Evolutionary conservation across 35 echinoderm and acorn worm genomes (phyloP).

Genomic region (Anneissia japonica): DNA sequence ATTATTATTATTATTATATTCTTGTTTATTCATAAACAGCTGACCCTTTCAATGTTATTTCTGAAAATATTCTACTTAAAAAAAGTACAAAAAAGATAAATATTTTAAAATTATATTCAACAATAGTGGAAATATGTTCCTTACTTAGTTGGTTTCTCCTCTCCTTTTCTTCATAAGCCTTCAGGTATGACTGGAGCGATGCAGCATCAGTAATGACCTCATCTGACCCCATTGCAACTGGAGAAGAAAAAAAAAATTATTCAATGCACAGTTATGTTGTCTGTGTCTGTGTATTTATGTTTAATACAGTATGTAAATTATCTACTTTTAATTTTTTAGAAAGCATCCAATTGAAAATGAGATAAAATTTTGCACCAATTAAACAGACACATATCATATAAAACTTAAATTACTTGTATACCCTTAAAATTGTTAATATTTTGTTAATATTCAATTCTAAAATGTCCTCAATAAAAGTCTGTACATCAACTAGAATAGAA

Average conservation of each 20-base stretch:
- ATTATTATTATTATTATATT: neutral
- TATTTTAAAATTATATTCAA: neutral
- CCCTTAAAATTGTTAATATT: too few species aligned
- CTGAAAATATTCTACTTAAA: neutral
- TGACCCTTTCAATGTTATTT: neutral
- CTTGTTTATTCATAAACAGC: neutral
- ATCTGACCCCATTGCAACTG: conserved; percentile 46
- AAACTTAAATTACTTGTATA: too few species aligned
- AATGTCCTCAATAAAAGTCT: too few species aligned
- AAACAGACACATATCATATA: too few species aligned
- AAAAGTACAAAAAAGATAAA: neutral
- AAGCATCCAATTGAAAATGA: conserved; percentile 36
- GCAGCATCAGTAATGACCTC: conserved; percentile 59
- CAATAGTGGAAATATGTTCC: neutral
- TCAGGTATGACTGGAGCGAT: conserved; percentile 64
- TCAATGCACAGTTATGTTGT: conserved; percentile 12
- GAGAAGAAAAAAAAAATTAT: conserved; percentile 18
- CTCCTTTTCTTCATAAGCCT: conserved; percentile 77
- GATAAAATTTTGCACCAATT: too few species aligned
- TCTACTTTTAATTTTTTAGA: conserved; percentile 36
- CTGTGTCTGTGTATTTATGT: conserved; percentile 6
- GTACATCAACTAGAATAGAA: too few species aligned
- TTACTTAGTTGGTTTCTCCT: conserved; percentile 53
- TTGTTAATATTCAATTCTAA: too few species aligned
- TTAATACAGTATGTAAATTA: conserved; percentile 48